Evolutionary conservation across 2,797 vertebrate species (phyloP).

Genomic region (Chaetophractus vellerosus): DNA sequence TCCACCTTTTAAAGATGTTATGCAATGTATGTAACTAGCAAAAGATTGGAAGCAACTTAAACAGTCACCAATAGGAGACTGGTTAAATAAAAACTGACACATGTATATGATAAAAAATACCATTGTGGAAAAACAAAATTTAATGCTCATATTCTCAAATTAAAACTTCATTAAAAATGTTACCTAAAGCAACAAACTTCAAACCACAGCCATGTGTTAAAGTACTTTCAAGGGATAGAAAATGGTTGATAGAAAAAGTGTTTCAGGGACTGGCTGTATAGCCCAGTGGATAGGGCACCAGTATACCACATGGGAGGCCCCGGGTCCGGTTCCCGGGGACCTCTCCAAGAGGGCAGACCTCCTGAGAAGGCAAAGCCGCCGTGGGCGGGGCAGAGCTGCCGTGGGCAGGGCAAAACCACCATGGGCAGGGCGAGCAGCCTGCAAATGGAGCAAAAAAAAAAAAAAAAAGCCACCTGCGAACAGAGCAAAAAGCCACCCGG

Average conservation of each 20-base stretch:
- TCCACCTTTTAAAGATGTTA: neutral
- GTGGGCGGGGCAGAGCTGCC: too few relatives aligned
- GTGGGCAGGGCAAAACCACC: too few relatives aligned
- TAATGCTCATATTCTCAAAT: neutral
- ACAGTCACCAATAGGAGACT: neutral
- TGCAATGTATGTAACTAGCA: neutral
- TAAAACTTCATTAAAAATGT: conserved; percentile 38
- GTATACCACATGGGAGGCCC: too few relatives aligned
- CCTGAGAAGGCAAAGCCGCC: too few relatives aligned
- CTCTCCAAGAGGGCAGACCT: too few relatives aligned
- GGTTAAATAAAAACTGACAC: conserved; percentile 35
- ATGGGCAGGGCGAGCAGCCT: too few relatives aligned
- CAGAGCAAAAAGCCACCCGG: too few relatives aligned
- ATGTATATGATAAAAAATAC: conserved; percentile 6
- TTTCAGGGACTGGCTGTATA: neutral
- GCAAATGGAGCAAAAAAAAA: too few relatives aligned
- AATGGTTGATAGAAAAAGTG: neutral
- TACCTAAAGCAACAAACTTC: neutral
- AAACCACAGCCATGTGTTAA: neutral
- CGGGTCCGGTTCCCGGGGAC: too few relatives aligned
- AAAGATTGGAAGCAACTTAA: neutral
- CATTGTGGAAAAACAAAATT: neutral
- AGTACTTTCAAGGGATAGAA: conserved; percentile 40
- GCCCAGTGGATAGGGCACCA: too few relatives aligned
- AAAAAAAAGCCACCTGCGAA: too few relatives aligned